Evolutionary conservation across 2,888 invertebrate species (phyloP).

Genomic region (Odontocolon sp.): DNA sequence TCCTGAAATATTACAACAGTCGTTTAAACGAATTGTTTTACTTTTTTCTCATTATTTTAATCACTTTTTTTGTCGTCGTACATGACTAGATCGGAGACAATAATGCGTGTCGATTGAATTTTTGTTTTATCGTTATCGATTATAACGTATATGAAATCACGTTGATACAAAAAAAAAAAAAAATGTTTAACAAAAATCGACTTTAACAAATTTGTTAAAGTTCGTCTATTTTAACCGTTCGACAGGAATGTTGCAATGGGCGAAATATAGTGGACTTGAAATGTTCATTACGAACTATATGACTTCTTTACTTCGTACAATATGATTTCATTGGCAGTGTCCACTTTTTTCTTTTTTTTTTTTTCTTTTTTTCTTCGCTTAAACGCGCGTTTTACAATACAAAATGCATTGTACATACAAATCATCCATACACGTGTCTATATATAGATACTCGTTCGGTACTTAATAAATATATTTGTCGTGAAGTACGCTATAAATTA

Average conservation of each 20-base stretch:
- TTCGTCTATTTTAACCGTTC: neutral
- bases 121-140: conserved; percentile 31
- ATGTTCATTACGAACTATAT: conserved; percentile 55
- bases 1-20: conserved; percentile 24
- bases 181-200: neutral
- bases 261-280: conserved; percentile 27
- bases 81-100: conserved; percentile 62
- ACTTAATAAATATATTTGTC: conserved; percentile 20
- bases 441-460: conserved; percentile 3
- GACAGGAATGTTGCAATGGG: conserved; percentile 47
- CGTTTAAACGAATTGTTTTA: neutral
- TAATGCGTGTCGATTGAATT: conserved; percentile 24
- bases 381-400: conserved; percentile 8
- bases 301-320: conserved; percentile 51
- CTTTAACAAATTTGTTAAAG: too few relatives aligned
- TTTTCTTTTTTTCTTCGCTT: conserved; percentile 22
- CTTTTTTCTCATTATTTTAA: neutral
- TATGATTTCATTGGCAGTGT: conserved; percentile 65
- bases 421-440: conserved; percentile 25
- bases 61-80: conserved; percentile 54
- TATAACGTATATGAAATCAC: conserved; percentile 5
- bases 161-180: conserved; percentile 2
- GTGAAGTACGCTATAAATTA: conserved; percentile 19
- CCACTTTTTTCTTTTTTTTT: conserved; percentile 35
- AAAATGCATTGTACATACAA: conserved; percentile 32